phyloP scores from a whole-genome alignment of 2,113 vertebrate genomes.

The Indicator maculatus region DNA sequence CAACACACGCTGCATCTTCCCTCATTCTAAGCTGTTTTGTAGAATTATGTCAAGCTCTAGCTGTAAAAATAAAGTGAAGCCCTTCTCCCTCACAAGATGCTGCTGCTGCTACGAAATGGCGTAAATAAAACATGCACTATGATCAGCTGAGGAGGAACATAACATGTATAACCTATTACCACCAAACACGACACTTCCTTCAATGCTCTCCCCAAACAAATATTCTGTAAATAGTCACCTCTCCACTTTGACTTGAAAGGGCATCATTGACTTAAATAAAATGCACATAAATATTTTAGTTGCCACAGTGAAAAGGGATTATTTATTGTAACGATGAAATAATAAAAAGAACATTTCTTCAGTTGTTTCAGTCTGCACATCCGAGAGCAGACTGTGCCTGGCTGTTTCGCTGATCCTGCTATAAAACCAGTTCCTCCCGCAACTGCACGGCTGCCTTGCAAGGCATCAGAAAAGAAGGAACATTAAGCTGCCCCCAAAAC shows the following conservation, averaged over 20 bases:
- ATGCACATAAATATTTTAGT: conserved; percentile 62
- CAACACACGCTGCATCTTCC: neutral
- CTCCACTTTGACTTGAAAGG: conserved; percentile 54
- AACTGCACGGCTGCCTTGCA: neutral
- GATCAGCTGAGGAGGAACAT: conserved; percentile 30
- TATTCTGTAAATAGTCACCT: conserved; percentile 42
- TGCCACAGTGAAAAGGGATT: conserved; percentile 27
- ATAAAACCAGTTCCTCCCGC: conserved; percentile 36
- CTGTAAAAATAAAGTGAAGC: conserved; percentile 42
- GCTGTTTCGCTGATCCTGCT: conserved; percentile 53
- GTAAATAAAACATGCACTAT: conserved; percentile 27
- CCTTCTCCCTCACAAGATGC: neutral
- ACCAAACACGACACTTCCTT: neutral
- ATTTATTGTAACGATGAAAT: conserved; percentile 43
- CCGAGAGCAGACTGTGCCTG: neutral
- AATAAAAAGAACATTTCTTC: conserved; percentile 36
- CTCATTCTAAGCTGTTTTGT: conserved; percentile 12
- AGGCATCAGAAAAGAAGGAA: neutral
- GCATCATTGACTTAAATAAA: conserved; percentile 55
- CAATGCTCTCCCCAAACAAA: neutral
- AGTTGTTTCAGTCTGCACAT: conserved; percentile 36
- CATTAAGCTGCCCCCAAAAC: conserved; percentile 2
- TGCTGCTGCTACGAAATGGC: neutral
- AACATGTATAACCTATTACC: conserved; percentile 2
- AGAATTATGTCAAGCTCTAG: conserved; percentile 48